Evolutionary conservation across 2,113 vertebrate species (phyloP), one percentile per base, ranked within the genome.

Genomic region (Conger conger): DNA sequence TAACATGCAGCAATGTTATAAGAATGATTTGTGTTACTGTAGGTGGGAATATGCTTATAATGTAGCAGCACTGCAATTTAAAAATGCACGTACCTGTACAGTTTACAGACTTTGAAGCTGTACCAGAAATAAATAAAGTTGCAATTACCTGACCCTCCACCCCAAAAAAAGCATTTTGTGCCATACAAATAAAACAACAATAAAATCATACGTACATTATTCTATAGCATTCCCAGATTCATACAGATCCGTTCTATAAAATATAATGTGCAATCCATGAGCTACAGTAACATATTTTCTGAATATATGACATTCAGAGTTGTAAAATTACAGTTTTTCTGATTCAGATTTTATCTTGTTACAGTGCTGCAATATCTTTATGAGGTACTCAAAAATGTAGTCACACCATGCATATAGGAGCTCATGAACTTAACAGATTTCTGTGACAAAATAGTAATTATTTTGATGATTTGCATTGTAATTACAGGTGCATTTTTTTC

Each of bases 291-390:
- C 11, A 73, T 33, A 13, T 17, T 73, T 33, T 73, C 23, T 11
- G 68, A 27, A 73, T 33, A 73, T 73, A 8, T 30, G 20, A 27
- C 23, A 20, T 23, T 63, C 57, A 63, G 57, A 63, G 23, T 50
- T 13, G 45, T 50, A 13, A 50, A 50, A 83, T 86, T 85, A 87
- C 81, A 42, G 57, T 45, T 73, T 73, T 42, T n/a, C 20, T 73
- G 60, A 50, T 50, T 50, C 4, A 0, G 82, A 78, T 78, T n/a
- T 36, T 78, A 35, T 35, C 23, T n/a, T 73, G 68, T 73, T 7
- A 73, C n/a, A n/a, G 30, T 73, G 15, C 68, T 73, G 13, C 30
- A 2, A 73, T 73, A n/a, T 50, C n/a, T n/a, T 50, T 50, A 13
- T 13, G 45, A 50, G 45, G 45, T 13, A 13, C 45, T 50, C 45